A percentile compares a stretch with the other conserved stretches of the same genome.
Evolutionary conservation across 2,797 vertebrate species (phyloP).

Genomic region (Otus scops): DNA sequence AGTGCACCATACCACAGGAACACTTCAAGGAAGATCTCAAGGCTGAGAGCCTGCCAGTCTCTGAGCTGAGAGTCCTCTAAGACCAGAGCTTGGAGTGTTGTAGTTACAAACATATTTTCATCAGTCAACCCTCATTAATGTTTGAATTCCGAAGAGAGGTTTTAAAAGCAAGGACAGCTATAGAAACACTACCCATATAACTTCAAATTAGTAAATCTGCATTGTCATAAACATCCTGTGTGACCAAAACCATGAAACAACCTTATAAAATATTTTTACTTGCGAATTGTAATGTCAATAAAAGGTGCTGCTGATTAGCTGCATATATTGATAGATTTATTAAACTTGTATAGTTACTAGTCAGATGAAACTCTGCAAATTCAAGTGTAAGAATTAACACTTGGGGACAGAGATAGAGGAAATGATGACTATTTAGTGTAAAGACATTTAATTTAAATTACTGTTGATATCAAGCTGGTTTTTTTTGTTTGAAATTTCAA

Average conservation of each 20-base stretch:
- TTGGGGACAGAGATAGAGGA: not conserved
- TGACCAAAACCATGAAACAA: not conserved
- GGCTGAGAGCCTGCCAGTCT: not conserved
- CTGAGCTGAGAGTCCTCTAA: not conserved
- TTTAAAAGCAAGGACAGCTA: not conserved
- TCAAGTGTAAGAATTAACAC: not conserved
- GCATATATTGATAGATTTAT: not conserved
- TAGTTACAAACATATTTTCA: not conserved
- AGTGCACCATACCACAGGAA: not conserved
- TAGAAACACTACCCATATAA: not conserved
- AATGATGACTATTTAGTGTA: not conserved
- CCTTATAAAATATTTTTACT: not conserved
- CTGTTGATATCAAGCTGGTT: not conserved
- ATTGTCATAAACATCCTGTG: not conserved
- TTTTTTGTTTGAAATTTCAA: not conserved
- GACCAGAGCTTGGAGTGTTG: not conserved
- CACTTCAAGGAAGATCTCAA: not conserved
- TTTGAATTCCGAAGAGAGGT: not conserved
- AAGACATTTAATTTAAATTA: not conserved
- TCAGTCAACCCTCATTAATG: not conserved
- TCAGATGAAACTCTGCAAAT: not conserved
- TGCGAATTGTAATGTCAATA: not conserved
- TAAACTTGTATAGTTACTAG: not conserved
- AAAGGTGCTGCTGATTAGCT: not conserved
- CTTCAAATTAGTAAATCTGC: not conserved